phyloP scores from a whole-genome alignment of 2,888 invertebrate species.

The Beris chalybata region DNA sequence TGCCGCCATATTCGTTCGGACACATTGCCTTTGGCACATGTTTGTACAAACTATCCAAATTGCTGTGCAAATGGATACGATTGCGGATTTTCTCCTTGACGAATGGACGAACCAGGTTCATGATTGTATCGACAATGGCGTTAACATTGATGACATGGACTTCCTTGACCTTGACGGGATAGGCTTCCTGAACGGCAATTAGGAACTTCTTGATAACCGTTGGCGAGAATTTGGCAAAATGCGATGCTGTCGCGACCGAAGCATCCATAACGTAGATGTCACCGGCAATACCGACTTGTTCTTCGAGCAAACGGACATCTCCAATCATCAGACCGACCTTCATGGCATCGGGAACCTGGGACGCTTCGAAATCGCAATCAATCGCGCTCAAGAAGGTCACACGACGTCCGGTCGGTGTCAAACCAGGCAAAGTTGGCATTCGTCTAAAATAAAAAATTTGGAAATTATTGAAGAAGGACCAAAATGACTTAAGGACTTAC shows the following conservation, averaged over 20 bases:
- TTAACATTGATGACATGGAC: slow-evolving; percentile 84
- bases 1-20: slow-evolving; percentile 82
- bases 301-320: slow-evolving; percentile 75
- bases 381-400: slow-evolving; percentile 74
- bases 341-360: slow-evolving; percentile 76
- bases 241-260: slow-evolving; percentile 73
- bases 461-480: slow-evolving; percentile 1
- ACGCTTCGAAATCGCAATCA: slow-evolving; percentile 70
- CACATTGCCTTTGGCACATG: slow-evolving; percentile 77
- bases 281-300: slow-evolving; percentile 79
- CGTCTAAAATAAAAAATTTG: slow-evolving; percentile 58
- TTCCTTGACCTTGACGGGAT: slow-evolving; percentile 84
- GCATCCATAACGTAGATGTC: slow-evolving; percentile 83
- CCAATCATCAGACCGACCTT: slow-evolving; percentile 84
- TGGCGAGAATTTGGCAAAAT: slow-evolving; percentile 84
- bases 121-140: slow-evolving; percentile 80
- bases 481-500: slow-evolving; percentile 59
- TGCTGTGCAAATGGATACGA: slow-evolving; percentile 78
- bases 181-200: slow-evolving; percentile 84
- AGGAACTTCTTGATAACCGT: slow-evolving; percentile 81
- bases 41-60: slow-evolving; percentile 74
- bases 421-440: slow-evolving; percentile 77
- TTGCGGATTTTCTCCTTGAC: slow-evolving; percentile 84
- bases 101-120: slow-evolving; percentile 84
- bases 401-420: slow-evolving; percentile 78